Evolutionary conservation across 92 coral and sea anemone species (phyloP), one percentile per base, ranked within the genome.

Genomic region (Parazoanthus atlanticus): DNA sequence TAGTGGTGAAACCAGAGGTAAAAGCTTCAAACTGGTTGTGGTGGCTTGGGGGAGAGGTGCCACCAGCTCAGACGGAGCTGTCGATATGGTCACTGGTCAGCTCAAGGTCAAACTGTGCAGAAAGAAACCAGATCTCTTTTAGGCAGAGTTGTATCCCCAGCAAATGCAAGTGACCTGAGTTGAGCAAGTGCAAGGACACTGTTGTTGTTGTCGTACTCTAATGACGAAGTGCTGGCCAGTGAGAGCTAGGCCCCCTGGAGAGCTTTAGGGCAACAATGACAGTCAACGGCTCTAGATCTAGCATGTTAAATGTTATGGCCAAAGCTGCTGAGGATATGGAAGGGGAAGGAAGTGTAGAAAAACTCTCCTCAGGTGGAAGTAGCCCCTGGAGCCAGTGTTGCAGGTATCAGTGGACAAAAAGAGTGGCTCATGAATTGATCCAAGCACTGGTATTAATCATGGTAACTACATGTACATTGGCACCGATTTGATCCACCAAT

Each of bases 11-110:
- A 16, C 30, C 25, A 71, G 88, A 5, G 11, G 89, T 86, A 25
- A 86, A 52, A 76, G 74, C 84, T 36, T 26, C 33, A 73, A 86
- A 86, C 19, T 76, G 74, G 46, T 43, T 58, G 72, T 23, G 2
- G 75, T 86, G 83, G 66, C 34, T 33, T 19, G n/a, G 89, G 76
- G 25, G 61, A 78, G 17, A 76, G 78, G 71, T 76, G 89, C 76
- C 77, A 88, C 34, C 72, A 67, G 30, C 85, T 79, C 25, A 88
- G 32, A 61, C 61, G 33, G 11, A 28, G 33, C 74, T 17, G 1
- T 26, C 5, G 34, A 28, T 28, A 10, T 70, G 74, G 3, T 26
- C 74, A 26, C 36, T 36, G 6, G 4, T 30, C 32, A 70, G 33
- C 4, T 30, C 74, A 3, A 70, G 28, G 6, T 69, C 74, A 69